These are phyloP conservation scores for Novumbra hubbsi DNA, from an alignment of 2,797 vertebrate genomes.

Conservation along the genomic window DNA sequence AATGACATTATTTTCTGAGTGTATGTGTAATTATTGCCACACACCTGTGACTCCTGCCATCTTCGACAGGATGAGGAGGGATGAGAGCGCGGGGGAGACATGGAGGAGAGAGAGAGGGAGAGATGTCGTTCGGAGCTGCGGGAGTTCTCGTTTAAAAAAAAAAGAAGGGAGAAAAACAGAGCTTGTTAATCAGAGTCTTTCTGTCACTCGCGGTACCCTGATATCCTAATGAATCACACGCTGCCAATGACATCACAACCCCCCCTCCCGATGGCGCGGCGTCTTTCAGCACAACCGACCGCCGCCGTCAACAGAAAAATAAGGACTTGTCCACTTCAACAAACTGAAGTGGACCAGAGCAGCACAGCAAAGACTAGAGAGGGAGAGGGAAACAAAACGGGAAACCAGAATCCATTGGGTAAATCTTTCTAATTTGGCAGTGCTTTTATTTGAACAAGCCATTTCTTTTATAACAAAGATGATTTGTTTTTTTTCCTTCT, in stretches of 20 bases:
- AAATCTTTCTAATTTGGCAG: conserved; percentile 55
- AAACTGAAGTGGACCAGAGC: neutral
- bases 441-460: conserved; percentile 61
- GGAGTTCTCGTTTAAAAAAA: conserved; percentile 72
- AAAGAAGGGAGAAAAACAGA: conserved; percentile 48
- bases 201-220: conserved; percentile 75
- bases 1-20: conserved; percentile 91
- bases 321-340: neutral
- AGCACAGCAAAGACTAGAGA: neutral
- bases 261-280: conserved; percentile 11
- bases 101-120: conserved; percentile 30
- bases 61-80: conserved; percentile 71
- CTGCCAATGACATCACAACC: conserved; percentile 67
- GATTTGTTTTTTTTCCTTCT: conserved; percentile 36
- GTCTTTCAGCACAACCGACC: conserved; percentile 6
- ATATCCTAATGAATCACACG: conserved; percentile 77
- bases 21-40: conserved; percentile 94
- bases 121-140: conserved; percentile 72
- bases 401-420: conserved; percentile 46
- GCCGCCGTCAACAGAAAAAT: neutral
- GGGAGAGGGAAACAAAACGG: neutral
- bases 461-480: conserved; percentile 56
- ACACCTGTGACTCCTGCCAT: conserved; percentile 95
- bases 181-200: conserved; percentile 76
- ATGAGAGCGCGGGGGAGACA: conserved; percentile 36